Percentiles rank a stretch among this genome's conserved stretches.
Conservation (phyloP, 2,113 vertebrate species). For the Pseudorasbora parva region DNA sequence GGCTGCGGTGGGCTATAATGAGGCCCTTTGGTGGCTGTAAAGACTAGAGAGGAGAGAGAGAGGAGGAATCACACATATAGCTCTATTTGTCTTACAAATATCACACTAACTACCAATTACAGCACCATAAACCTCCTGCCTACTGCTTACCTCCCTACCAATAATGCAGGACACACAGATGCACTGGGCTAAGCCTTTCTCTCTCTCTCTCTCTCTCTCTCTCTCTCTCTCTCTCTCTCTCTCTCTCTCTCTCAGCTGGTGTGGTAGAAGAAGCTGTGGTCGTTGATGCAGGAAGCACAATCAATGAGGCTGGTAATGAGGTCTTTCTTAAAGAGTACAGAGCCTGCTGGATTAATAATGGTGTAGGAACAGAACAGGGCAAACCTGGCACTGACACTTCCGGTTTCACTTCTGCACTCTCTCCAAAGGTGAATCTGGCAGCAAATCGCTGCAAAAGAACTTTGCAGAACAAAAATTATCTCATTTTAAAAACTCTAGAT, state of each 20-base stretch:
- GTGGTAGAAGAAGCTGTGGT: conserved; percentile 76
- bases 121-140: conserved; percentile 92
- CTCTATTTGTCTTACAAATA: conserved; percentile 97
- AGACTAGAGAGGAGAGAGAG: conserved; percentile 84
- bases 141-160: conserved; percentile 83
- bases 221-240: conserved; percentile 36
- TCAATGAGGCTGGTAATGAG: conserved; percentile 93
- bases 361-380: conserved; percentile 76
- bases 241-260: conserved; percentile 31
- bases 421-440: background rate
- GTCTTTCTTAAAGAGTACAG: conserved; percentile 85
- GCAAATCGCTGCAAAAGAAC: background rate
- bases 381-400: conserved; percentile 80
- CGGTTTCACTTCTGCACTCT: conserved; percentile 61
- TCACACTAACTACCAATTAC: conserved; percentile 96
- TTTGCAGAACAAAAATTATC: background rate
- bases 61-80: conserved; percentile 84
- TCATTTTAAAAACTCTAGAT: no score
- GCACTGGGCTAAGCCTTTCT: conserved; percentile 78
- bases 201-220: conserved; percentile 47
- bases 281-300: conserved; percentile 88
- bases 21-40: conserved; percentile 92
- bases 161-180: conserved; percentile 82
- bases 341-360: conserved; percentile 85
- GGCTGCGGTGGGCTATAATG: conserved; percentile 79